Base-by-base conservation (phyloP, 2,113 vertebrate species). In the Actenoides lindsayi region DNA sequence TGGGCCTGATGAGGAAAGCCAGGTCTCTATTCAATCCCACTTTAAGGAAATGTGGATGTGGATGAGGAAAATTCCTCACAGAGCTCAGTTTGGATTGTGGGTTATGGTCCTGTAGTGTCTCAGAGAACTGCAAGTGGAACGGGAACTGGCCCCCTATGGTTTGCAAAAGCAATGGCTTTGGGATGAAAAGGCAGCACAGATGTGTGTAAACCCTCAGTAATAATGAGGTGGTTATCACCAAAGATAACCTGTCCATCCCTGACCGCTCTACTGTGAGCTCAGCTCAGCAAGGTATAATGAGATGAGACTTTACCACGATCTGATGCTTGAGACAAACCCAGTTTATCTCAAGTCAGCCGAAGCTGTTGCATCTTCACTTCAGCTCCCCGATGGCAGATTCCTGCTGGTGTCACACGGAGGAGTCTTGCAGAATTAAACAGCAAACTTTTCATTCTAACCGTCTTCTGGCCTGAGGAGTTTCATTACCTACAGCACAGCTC, bases 401-500 rank as follows among this genome's bases (percentile, higher is more conserved):
- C 91, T 94, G 84, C 78, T 77, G 82, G 20, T 85, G 59, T 78
- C 87, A 70, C 67, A 80, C 3, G 5, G 75, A 91, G 76, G 60
- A 86, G 63, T 77, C 85, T 70, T 6, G 3, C 35, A 68, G 87
- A 92, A 92, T 90, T 68, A 86, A 93, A 42, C 62, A 75, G 25
- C 31, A 88, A 78, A 95, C 68, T 86, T 82, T 80, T 87, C 56
- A 79, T 64, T 84, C 84, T 42, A 73, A 69, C 73, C 48, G 35
- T 44, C 73, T 79, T 88, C 68, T 89, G 53, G 76, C 50, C 76
- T 63, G 73, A 83, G 85, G 83, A 80, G 39, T 23, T 81, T 62
- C 33, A 7, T 42, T 42, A 35, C 68, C 27, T 64, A 7, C 4
- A 21, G 31, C 28, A 42, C 65, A 60, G 8, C 25, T 51, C 53